Evolutionary conservation across 2,113 vertebrate genomes (phyloP).

Genomic region (Ammodytes dubius): DNA sequence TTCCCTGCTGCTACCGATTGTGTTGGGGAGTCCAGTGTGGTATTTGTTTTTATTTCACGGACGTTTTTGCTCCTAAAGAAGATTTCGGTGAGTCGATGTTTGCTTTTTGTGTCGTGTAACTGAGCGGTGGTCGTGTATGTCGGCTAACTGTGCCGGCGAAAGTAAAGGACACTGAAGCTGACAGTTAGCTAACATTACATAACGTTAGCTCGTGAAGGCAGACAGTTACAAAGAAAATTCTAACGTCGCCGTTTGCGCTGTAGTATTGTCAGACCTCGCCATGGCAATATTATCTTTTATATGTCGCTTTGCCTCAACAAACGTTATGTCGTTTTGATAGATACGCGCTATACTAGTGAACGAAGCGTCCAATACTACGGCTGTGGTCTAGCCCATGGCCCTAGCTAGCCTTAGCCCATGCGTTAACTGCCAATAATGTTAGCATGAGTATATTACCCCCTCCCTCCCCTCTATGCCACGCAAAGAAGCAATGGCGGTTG

Average conservation of each 20-base stretch:
- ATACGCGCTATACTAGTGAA: background rate
- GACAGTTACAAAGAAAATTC: background rate
- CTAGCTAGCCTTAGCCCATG: too few relatives aligned
- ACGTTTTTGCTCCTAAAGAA: constrained; percentile 67
- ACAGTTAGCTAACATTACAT: constrained; percentile 26
- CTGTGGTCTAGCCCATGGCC: too few relatives aligned
- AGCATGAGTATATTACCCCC: too few relatives aligned
- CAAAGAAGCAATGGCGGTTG: background rate
- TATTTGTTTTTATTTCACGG: constrained; percentile 58
- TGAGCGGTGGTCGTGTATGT: background rate
- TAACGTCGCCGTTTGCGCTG: background rate
- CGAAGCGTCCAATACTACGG: background rate
- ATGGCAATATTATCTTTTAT: background rate
- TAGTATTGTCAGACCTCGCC: background rate
- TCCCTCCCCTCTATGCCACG: too few relatives aligned
- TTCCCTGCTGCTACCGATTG: background rate
- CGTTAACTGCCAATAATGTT: background rate
- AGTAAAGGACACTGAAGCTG: background rate
- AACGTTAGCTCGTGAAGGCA: constrained; percentile 9
- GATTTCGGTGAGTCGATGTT: constrained; percentile 65
- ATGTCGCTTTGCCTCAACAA: background rate
- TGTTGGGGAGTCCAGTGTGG: background rate
- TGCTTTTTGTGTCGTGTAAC: background rate
- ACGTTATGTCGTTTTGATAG: background rate
- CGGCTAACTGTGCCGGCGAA: too few relatives aligned